Percentiles rank a stretch among this genome's conserved stretches.
Evolutionary conservation across 2,797 vertebrate genomes (phyloP).

Genomic region (Pipistrellus kuhlii): DNA sequence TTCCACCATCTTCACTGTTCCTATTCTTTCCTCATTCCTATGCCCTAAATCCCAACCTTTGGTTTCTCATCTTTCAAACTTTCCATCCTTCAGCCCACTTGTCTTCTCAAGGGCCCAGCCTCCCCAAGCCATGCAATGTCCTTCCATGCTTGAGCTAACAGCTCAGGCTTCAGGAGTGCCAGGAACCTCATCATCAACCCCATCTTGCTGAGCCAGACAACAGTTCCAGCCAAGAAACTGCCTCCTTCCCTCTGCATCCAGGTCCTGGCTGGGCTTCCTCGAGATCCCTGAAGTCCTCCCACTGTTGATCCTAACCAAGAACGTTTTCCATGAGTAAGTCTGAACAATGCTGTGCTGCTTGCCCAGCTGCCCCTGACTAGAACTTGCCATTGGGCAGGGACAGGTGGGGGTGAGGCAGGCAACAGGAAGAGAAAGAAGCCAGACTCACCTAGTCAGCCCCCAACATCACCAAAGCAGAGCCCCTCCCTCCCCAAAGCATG

Average conservation of each 20-base stretch:
- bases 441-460: not conserved
- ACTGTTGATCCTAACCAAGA: conserved; percentile 47
- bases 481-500: not conserved
- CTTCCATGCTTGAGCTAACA: conserved; percentile 43
- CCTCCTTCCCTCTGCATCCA: conserved; percentile 63
- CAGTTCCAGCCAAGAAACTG: conserved; percentile 64
- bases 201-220: conserved; percentile 27
- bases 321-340: conserved; percentile 55
- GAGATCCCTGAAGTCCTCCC: conserved; percentile 59
- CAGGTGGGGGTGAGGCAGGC: not conserved
- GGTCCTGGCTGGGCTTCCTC: conserved; percentile 71
- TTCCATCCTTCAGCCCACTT: not conserved
- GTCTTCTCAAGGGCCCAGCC: not conserved
- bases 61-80: not conserved
- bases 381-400: not conserved
- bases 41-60: not conserved
- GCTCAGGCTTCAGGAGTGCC: conserved; percentile 53
- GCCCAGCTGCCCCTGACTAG: not conserved
- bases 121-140: not conserved
- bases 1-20: not conserved
- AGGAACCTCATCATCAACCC: conserved; percentile 56
- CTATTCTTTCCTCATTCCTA: conserved; percentile 1
- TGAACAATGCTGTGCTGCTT: not conserved
- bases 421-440: not conserved
- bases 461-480: not conserved